Evolutionary conservation across 2,113 vertebrate genomes (phyloP).

Genomic region (Petaurus breviceps): DNA sequence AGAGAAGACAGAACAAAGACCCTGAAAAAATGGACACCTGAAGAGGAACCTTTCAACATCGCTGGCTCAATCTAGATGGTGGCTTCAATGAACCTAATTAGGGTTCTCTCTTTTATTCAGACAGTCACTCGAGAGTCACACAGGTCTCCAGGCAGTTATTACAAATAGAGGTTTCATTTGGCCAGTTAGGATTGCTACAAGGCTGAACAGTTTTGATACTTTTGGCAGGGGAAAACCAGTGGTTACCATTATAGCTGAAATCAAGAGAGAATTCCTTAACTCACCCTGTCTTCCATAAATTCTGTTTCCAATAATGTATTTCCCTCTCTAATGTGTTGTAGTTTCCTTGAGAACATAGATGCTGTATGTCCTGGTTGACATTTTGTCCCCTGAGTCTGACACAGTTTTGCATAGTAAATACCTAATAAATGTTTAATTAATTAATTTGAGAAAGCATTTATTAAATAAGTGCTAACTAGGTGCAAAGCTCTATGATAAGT

Average conservation of each 20-base stretch:
- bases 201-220: background rate
- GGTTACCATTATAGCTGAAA: background rate
- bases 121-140: background rate
- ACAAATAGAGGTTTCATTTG: background rate
- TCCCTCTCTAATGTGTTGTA: background rate
- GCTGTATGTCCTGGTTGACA: background rate
- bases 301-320: background rate
- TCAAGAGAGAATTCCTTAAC: background rate
- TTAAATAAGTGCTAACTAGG: background rate
- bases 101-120: background rate
- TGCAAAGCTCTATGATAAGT: background rate
- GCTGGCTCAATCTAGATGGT: background rate
- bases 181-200: background rate
- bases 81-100: background rate
- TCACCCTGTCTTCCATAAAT: background rate
- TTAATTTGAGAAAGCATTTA: background rate
- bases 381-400: background rate
- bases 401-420: background rate
- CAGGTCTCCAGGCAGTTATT: background rate
- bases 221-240: background rate
- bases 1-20: background rate
- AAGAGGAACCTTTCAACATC: background rate
- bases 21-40: background rate
- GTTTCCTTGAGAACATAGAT: background rate
- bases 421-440: background rate